Conservation (phyloP, 2,797 vertebrate species). For the Monodelphis domestica region DNA sequence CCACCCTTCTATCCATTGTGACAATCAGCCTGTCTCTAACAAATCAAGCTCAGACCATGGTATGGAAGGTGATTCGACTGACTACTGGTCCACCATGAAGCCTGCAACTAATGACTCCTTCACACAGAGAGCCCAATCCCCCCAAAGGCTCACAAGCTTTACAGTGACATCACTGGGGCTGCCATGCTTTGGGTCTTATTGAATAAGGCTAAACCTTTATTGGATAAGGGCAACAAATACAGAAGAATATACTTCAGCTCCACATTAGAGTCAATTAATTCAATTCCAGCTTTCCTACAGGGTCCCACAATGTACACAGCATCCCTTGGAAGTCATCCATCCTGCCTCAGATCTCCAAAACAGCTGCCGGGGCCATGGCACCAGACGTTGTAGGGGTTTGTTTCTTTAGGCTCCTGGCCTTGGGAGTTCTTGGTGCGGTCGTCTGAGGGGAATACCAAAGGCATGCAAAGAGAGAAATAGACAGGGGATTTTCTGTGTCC, state of each 20-base stretch:
- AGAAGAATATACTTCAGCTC: slow-evolving; percentile 3
- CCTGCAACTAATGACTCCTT: not conserved
- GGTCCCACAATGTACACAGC: not conserved
- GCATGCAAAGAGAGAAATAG: slow-evolving; percentile 38
- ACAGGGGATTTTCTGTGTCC: slow-evolving; percentile 15
- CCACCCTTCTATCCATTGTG: too few relatives aligned
- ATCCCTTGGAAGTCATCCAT: not conserved
- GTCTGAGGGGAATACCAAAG: slow-evolving; percentile 37
- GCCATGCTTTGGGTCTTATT: not conserved
- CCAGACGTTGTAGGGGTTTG: not conserved
- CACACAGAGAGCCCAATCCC: not conserved
- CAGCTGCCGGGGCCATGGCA: not conserved
- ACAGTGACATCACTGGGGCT: not conserved
- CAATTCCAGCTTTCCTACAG: not conserved
- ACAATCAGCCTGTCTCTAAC: too few relatives aligned
- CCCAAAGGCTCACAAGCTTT: not conserved
- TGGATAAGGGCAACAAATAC: not conserved
- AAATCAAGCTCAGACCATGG: not conserved
- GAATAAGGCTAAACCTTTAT: not conserved
- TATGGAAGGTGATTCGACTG: not conserved
- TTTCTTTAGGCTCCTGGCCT: slow-evolving; percentile 45
- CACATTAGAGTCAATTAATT: not conserved
- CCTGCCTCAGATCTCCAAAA: not conserved
- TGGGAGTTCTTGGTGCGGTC: not conserved
- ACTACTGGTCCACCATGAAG: not conserved